Base-by-base conservation (phyloP, 1,140 invertebrate genomes). In the Aporrectodea caliginosa region DNA sequence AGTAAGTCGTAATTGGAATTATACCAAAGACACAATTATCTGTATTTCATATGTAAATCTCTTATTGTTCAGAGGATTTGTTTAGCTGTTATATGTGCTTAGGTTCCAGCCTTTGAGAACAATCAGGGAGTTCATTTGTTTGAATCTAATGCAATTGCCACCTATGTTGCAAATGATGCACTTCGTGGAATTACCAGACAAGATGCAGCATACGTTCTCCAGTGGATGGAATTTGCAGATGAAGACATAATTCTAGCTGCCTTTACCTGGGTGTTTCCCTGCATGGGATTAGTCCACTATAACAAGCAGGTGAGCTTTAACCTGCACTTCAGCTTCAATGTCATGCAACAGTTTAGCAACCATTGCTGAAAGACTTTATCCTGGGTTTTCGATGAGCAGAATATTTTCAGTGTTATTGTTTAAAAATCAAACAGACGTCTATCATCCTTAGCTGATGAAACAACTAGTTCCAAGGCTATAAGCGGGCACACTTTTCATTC, bases 131-230 rank as follows among this genome's bases (percentile, higher is more conserved):
- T 95, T 85, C 92, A 90, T 84, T 90, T 98, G 82, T 93, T 93
- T 83, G 96, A 98, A 89, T 95, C 95, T 88, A 98, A 98, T 91
- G 96, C 96, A 75, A 98, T 98, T 88, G 95, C 96, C 80, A 95
- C 94, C 86, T 97, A 93, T 89, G 92, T 98, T 82, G 92, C 94
- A 32, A 96, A 94, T 88, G 92, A 93, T 75, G 92, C 94, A 85
- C 90, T 99, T 31, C 92, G 93, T 82, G 88, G 88, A 16, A 94
- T 82, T 29, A 92, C 91, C 85, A 90, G 92, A 29, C 87, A 91
- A 69, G 92, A 94, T 72, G 92, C 93, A 85, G 92, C 96, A 33
- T 91, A 93, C 86, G 90, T 99, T 71, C 89, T 94, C 79, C 96
- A 99, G 91, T 99, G 97, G 97, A 90, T 96, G 71, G 92, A 92